These are phyloP conservation scores for Gopherus flavomarginatus DNA, from an alignment of 2,113 vertebrate species.

Conservation along the genomic window DNA sequence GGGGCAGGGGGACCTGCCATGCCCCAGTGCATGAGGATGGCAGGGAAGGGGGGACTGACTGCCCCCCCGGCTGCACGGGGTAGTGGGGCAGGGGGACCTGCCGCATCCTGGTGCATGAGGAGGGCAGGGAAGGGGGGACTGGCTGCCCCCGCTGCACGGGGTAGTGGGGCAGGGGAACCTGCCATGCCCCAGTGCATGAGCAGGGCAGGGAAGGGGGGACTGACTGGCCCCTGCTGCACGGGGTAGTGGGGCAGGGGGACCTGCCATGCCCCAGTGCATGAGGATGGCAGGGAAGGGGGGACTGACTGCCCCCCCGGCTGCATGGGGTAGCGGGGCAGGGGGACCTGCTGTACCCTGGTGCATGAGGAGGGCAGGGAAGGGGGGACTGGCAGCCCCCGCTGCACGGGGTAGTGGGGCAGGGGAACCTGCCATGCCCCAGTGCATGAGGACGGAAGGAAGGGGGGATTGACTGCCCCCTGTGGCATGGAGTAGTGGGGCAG, in stretches of 20 bases:
- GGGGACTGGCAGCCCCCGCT: not conserved
- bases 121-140: too few relatives aligned
- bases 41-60: not conserved
- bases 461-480: too few relatives aligned
- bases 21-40: not conserved
- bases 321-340: fast-evolving
- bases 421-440: not conserved
- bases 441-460: too few relatives aligned
- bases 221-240: too few relatives aligned
- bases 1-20: not conserved
- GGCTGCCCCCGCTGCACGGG: fast-evolving
- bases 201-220: too few relatives aligned
- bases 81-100: fast-evolving
- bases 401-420: fast-evolving
- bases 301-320: fast-evolving
- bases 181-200: too few relatives aligned
- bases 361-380: too few relatives aligned
- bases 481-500: too few relatives aligned
- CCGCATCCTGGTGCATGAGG: too few relatives aligned
- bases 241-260: not conserved
- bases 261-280: too few relatives aligned
- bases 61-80: fast-evolving
- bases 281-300: not conserved
- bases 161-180: fast-evolving
- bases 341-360: not conserved